Percentiles rank a stretch among this genome's conserved stretches.
Evolutionary conservation across 2,113 vertebrate species (phyloP).

Genomic region (Ondatra zibethicus): DNA sequence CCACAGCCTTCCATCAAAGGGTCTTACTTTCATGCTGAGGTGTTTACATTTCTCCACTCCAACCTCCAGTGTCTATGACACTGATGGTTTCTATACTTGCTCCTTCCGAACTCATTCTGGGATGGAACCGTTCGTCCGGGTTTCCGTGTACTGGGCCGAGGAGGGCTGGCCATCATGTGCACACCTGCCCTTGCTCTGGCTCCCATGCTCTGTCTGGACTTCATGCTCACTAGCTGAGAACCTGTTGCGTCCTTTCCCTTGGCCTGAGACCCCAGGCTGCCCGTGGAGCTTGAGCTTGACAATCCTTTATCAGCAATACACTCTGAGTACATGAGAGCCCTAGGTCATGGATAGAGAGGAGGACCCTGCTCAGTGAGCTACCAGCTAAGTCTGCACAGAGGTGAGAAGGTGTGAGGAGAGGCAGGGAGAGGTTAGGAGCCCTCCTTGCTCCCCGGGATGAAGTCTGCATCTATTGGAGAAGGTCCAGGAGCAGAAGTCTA

Average conservation of each 20-base stretch:
- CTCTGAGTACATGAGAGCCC: neutral
- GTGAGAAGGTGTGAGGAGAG: neutral
- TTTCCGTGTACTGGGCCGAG: neutral
- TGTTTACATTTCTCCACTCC: neutral
- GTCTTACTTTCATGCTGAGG: neutral
- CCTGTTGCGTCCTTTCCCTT: neutral
- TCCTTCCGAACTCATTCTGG: neutral
- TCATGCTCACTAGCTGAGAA: neutral
- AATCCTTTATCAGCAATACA: neutral
- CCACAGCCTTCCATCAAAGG: accelerated
- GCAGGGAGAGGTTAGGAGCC: neutral
- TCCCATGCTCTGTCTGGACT: neutral
- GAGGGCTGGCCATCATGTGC: neutral
- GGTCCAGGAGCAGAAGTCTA: neutral
- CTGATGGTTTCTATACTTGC: neutral
- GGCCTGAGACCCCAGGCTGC: neutral
- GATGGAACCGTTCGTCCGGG: neutral
- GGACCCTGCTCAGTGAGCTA: neutral
- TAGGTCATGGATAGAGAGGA: neutral
- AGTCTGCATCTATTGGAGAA: neutral
- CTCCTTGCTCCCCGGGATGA: neutral
- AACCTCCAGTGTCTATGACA: accelerated
- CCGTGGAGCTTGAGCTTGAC: neutral
- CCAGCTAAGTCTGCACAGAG: neutral
- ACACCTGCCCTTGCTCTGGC: neutral